A percentile compares a stretch with the other conserved stretches of the same genome.
Conservation (phyloP, 1,140 invertebrate species). For the Cheumatopsyche charites region DNA sequence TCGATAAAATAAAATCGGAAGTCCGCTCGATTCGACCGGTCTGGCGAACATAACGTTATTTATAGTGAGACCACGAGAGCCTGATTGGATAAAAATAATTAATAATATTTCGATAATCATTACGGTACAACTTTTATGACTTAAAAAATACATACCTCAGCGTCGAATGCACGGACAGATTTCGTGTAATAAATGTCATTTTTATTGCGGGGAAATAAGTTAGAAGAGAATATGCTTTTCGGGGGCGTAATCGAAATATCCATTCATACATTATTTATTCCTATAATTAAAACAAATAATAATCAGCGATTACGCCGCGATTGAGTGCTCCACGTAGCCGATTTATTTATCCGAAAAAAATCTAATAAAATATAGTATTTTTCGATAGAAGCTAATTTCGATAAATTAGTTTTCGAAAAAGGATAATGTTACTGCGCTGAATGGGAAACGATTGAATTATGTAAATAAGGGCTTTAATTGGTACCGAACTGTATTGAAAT, state of each 20-base stretch:
- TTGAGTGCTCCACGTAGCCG: conserved; percentile 2
- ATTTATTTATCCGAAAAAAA: conserved; percentile 9
- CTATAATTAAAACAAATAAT: conserved; percentile 23
- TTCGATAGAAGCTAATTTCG: no score
- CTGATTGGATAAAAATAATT: conserved; percentile 49
- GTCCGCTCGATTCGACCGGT: conserved; percentile 9
- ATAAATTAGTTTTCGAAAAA: no score
- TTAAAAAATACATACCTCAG: conserved; percentile 40
- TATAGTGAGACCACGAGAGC: conserved; percentile 44
- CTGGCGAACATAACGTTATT: conserved; percentile 41
- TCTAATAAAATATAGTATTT: no score
- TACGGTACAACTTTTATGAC: conserved; percentile 48
- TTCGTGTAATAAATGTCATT: conserved; percentile 44
- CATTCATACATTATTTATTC: conserved; percentile 32
- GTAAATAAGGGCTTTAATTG: no score
- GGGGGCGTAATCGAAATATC: conserved; percentile 32
- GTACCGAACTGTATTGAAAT: no score
- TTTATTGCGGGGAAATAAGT: conserved; percentile 38
- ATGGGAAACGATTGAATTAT: no score
- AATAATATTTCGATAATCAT: conserved; percentile 48
- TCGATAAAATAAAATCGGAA: neutral
- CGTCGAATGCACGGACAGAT: conserved; percentile 36
- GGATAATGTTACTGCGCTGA: no score
- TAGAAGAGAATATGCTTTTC: conserved; percentile 17
- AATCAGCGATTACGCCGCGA: conserved; percentile 7